These are phyloP conservation scores for Scortum barcoo DNA, from an alignment of 2,113 vertebrate species.

Conservation along the genomic window DNA sequence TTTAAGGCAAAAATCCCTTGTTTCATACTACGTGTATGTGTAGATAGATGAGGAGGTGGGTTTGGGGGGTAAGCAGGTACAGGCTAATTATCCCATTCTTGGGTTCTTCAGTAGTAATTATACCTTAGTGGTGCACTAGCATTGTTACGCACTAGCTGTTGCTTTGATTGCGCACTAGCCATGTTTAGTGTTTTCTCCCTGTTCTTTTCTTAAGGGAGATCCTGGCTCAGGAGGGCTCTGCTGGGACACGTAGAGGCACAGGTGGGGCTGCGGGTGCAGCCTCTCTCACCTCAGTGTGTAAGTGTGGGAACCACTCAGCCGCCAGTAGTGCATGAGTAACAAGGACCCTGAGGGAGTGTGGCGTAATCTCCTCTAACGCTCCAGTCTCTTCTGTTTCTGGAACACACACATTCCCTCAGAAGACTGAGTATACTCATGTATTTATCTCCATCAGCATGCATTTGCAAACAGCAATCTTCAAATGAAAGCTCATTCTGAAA, in stretches of 20 bases:
- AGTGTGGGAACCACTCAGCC: conserved; percentile 85
- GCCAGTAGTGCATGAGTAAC: conserved; percentile 85
- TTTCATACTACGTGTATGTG: conserved; percentile 18
- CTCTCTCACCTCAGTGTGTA: conserved; percentile 79
- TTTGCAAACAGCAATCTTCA: conserved; percentile 75
- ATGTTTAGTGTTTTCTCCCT: conserved; percentile 68
- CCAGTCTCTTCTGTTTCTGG: conserved; percentile 69
- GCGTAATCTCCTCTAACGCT: conserved; percentile 83
- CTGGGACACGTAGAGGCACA: conserved; percentile 82
- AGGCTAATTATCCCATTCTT: conserved; percentile 69
- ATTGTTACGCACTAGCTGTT: conserved; percentile 70
- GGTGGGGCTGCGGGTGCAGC: conserved; percentile 83
- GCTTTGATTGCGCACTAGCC: conserved; percentile 73
- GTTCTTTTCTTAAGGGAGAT: conserved; percentile 76
- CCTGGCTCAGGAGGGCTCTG: conserved; percentile 75
- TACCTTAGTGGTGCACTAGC: conserved; percentile 59
- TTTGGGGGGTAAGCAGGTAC: conserved; percentile 34
- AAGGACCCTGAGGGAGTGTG: conserved; percentile 84
- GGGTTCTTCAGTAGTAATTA: conserved; percentile 76
- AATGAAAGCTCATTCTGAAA: conserved; percentile 67
- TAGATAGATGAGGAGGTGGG: not conserved
- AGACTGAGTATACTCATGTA: conserved; percentile 31
- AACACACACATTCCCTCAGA: conserved; percentile 71
- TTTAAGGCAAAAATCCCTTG: conserved; percentile 2
- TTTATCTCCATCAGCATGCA: conserved; percentile 69